A percentile compares a stretch with the other conserved stretches of the same genome.
These are phyloP conservation scores for Chrysolina oricalcia DNA, from an alignment of 2,888 invertebrate genomes.

Conservation along the genomic window DNA sequence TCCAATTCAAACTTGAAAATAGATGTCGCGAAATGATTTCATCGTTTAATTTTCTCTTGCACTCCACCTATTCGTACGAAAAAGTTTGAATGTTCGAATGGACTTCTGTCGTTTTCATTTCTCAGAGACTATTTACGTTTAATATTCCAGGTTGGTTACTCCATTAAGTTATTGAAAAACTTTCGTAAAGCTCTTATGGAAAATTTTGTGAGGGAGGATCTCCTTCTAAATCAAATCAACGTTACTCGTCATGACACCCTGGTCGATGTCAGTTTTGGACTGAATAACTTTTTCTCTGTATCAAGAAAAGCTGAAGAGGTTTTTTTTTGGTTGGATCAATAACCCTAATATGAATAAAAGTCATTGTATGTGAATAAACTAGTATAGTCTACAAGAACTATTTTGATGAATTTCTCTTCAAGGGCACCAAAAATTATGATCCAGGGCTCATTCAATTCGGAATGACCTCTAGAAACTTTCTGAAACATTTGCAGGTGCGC, in stretches of 20 bases:
- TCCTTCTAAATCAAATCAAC: background rate
- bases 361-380: too few relatives aligned
- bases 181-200: slow-evolving; percentile 34
- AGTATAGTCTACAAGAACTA: too few relatives aligned
- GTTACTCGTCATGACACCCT: background rate
- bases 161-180: slow-evolving; percentile 47
- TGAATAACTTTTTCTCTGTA: too few relatives aligned
- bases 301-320: too few relatives aligned
- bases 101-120: slow-evolving; percentile 23
- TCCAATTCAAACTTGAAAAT: slow-evolving; percentile 15
- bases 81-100: slow-evolving; percentile 28
- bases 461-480: too few relatives aligned
- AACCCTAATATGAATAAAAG: too few relatives aligned
- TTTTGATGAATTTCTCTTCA: too few relatives aligned
- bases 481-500: too few relatives aligned
- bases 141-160: slow-evolving; percentile 31
- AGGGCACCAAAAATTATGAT: too few relatives aligned
- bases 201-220: slow-evolving; percentile 7
- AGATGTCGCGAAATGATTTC: slow-evolving; percentile 29
- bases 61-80: slow-evolving; percentile 7
- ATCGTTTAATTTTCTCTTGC: slow-evolving; percentile 26
- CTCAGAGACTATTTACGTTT: slow-evolving; percentile 25
- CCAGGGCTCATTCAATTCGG: too few relatives aligned
- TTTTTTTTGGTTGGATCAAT: too few relatives aligned
- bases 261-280: too few relatives aligned